Conservation (phyloP, 2,888 invertebrate genomes). For the Gryllus longicercus region DNA sequence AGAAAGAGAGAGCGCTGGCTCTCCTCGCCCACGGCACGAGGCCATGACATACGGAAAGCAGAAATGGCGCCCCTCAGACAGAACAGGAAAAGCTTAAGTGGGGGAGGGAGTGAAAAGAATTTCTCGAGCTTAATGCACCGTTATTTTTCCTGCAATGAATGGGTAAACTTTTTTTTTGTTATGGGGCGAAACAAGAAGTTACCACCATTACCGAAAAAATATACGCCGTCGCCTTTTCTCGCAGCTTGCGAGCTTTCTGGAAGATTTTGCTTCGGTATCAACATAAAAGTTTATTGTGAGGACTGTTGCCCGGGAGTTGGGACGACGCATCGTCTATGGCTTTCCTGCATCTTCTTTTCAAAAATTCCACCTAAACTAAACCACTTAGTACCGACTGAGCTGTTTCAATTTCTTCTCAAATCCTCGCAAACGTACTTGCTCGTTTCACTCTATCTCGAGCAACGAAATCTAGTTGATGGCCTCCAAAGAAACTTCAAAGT, state of each 20-base stretch:
- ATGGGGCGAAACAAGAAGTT: slow-evolving; percentile 5
- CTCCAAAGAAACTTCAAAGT: slow-evolving; percentile 9
- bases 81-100: neutral
- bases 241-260: neutral
- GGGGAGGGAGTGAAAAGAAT: neutral
- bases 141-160: slow-evolving; percentile 1
- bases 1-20: too few relatives aligned
- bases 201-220: neutral
- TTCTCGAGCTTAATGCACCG: neutral
- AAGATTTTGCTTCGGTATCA: slow-evolving; percentile 1
- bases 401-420: slow-evolving; percentile 11
- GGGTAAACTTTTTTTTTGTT: neutral
- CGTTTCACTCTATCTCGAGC: neutral
- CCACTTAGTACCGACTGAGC: slow-evolving; percentile 11
- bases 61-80: neutral
- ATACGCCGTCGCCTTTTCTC: neutral
- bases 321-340: neutral
- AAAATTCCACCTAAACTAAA: slow-evolving; percentile 2
- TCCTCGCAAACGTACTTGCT: neutral
- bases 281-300: neutral
- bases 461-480: slow-evolving; percentile 6
- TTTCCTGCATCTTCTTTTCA: neutral
- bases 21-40: too few relatives aligned
- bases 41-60: too few relatives aligned
- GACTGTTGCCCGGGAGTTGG: neutral